Conservation (phyloP, 2,888 invertebrate genomes). For the Drosophila yooni region DNA sequence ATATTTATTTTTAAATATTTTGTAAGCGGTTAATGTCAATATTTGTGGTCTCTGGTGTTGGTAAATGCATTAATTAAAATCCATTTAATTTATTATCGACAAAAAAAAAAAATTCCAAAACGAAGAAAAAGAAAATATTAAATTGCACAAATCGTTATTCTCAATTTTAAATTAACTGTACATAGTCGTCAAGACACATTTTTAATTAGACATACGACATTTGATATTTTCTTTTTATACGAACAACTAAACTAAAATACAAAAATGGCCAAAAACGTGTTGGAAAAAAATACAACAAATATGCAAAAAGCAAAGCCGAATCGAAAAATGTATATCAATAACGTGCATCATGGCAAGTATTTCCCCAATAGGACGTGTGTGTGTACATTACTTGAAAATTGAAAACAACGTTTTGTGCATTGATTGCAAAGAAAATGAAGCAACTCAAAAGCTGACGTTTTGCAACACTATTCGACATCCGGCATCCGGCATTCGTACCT, state of each 20-base stretch:
- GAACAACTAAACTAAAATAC: constrained; percentile 27
- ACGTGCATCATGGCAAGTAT: constrained; percentile 71
- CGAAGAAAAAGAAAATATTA: constrained; percentile 78
- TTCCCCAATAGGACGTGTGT: constrained; percentile 63
- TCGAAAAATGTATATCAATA: constrained; percentile 56
- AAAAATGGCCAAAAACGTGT: constrained; percentile 41
- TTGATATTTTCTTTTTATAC: constrained; percentile 77
- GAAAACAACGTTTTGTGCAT: constrained; percentile 85
- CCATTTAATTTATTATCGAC: constrained; percentile 1
- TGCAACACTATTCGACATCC: constrained; percentile 35
- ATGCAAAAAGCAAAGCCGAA: constrained; percentile 23
- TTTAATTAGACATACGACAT: constrained; percentile 33
- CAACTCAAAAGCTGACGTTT: constrained; percentile 28
- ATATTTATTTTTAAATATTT: constrained; percentile 25
- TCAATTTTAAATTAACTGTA: constrained; percentile 84
- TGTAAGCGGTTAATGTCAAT: constrained; percentile 27
- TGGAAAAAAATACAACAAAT: constrained; percentile 61
- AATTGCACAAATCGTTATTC: constrained; percentile 85
- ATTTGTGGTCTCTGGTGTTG: constrained; percentile 72
- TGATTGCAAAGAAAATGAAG: constrained; percentile 67
- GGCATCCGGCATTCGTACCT: constrained; percentile 18
- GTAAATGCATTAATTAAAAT: constrained; percentile 41
- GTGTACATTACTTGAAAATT: constrained; percentile 83
- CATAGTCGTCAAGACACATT: constrained; percentile 63
- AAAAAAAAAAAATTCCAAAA: constrained; percentile 1